Evolutionary conservation across 2,113 vertebrate species (phyloP).

Genomic region (Typhlomys cinereus): DNA sequence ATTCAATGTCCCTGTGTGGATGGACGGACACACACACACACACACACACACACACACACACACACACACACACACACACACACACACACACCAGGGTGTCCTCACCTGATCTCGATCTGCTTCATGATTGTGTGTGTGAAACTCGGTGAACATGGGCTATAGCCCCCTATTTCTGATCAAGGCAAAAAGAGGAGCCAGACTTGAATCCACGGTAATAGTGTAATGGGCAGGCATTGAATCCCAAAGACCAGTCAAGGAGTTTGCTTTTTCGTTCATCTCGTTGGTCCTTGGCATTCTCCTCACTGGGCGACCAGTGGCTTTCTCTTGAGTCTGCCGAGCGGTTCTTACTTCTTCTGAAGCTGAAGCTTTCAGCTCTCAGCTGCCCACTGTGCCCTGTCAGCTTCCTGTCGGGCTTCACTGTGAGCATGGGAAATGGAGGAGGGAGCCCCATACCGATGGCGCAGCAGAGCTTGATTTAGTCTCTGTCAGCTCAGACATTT

Average conservation of each 20-base stretch:
- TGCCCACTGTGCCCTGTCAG: background rate
- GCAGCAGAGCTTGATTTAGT: background rate
- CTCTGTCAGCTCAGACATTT: background rate
- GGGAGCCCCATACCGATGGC: background rate
- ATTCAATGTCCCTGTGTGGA: too few species aligned
- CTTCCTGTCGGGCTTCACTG: background rate
- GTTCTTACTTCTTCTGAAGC: background rate
- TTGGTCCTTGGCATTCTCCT: background rate
- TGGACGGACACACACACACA: too few species aligned
- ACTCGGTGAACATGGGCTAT: background rate
- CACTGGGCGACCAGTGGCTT: background rate
- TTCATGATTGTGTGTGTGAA: background rate
- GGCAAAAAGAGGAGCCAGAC: background rate
- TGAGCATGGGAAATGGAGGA: background rate
- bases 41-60: too few species aligned
- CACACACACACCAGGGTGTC: background rate
- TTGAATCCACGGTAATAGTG: background rate
- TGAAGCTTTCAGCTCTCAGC: background rate
- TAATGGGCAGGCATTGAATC: background rate
- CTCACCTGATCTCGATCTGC: background rate
- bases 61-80: background rate
- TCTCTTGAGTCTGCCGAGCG: background rate
- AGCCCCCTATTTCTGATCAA: background rate
- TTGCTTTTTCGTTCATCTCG: background rate
- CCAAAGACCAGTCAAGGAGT: background rate